Conservation (phyloP, 2,113 vertebrate species). For the Cynopterus brachyotis region DNA sequence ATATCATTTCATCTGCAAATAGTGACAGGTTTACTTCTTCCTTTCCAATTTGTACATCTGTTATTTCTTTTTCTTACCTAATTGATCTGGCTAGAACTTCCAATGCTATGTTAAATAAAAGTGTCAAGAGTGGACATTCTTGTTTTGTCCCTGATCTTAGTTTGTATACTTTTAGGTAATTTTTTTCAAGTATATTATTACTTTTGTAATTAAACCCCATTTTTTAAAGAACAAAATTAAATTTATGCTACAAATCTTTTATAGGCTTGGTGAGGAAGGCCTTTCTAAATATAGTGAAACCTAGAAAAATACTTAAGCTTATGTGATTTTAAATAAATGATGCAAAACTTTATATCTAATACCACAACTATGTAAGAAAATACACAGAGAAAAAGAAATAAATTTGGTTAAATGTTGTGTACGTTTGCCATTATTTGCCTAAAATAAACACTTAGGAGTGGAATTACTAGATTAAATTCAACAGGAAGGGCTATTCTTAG, state of each 20-base stretch:
- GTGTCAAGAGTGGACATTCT: background rate
- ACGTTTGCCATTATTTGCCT: background rate
- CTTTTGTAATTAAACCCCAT: background rate
- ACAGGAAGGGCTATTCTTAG: background rate
- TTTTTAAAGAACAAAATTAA: constrained; percentile 19
- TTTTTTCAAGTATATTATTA: background rate
- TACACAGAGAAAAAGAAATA: background rate
- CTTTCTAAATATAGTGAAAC: too few relatives aligned
- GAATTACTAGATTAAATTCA: background rate
- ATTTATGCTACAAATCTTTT: background rate
- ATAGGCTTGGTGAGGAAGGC: too few relatives aligned
- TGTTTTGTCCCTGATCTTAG: background rate
- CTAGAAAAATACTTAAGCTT: background rate
- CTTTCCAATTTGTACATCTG: background rate
- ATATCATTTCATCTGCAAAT: background rate
- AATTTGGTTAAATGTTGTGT: background rate
- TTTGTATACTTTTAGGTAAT: background rate
- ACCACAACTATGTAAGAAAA: background rate
- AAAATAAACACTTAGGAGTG: background rate
- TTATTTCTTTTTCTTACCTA: background rate
- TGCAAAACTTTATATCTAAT: background rate
- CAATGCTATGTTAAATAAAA: background rate
- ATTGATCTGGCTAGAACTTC: background rate
- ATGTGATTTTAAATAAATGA: background rate
- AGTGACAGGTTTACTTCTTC: background rate